Evolutionary conservation across 2,797 vertebrate genomes (phyloP).

Genomic region (Lacerta viridis): DNA sequence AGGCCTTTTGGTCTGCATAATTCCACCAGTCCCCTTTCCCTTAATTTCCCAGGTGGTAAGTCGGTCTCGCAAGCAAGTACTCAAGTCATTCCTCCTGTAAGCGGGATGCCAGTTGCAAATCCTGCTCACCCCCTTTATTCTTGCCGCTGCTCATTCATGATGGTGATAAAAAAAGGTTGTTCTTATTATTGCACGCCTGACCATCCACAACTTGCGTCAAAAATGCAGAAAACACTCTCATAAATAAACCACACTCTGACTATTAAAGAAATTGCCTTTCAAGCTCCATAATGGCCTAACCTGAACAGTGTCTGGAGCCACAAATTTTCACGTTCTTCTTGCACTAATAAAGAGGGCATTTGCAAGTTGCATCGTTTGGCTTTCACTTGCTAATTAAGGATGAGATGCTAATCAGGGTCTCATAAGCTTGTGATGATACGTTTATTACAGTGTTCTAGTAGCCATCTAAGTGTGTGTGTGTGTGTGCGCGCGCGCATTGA

Average conservation of each 20-base stretch:
- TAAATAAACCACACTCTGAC: neutral
- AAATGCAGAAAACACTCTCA: no score
- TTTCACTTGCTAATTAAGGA: constrained; percentile 53
- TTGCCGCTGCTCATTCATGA: no score
- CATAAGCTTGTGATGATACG: neutral
- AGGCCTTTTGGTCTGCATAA: neutral
- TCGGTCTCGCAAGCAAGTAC: neutral
- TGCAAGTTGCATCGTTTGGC: neutral
- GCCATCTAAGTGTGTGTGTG: neutral
- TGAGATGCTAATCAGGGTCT: constrained; percentile 6
- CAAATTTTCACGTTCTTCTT: neutral
- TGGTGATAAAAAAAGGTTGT: no score
- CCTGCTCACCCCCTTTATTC: no score
- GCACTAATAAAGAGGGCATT: neutral
- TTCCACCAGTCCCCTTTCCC: no score
- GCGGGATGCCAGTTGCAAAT: neutral
- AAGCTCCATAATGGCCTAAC: neutral
- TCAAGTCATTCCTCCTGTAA: neutral
- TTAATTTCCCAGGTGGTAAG: neutral
- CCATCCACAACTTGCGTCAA: no score
- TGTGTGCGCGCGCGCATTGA: neutral
- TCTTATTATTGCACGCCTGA: neutral
- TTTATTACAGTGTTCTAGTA: neutral
- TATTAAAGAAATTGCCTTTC: neutral
- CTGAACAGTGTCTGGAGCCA: neutral